Evolutionary conservation across 2,113 vertebrate genomes (phyloP), one percentile per base, ranked within the genome.

Genomic region (Sardina pilchardus): DNA sequence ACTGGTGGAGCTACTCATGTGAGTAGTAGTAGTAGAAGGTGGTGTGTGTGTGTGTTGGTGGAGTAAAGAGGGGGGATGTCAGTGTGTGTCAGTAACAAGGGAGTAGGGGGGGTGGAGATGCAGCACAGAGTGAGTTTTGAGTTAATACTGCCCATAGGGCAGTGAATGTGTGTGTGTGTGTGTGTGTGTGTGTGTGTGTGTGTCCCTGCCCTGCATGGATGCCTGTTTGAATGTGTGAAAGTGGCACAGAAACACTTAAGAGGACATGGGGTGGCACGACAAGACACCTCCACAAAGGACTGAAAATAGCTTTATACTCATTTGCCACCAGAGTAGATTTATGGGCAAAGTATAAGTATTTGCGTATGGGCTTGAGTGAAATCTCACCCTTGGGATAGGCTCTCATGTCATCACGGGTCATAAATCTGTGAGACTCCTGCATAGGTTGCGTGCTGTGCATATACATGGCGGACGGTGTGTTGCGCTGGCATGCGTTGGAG

Each of bases 1-100:
- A 88, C 95, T 99, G 63, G 98, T 99, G 86, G 98, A 99, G 85
- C 95, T 99, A 50, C 93, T 99, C 4, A 99, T 99, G 98, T 99
- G 88, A 97, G 97, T 96, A 30, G 30, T 17, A 36, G 30, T 8
- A 16, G 30, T 6, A 12, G 34, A 4, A 56, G 59, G 59, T 8
- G 8, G 34, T 84, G 42, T 45, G 83, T 63, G 39, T 44, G 50
- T 59, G 5, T n/a, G n/a, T n/a, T n/a, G 8, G 63, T 71, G n/a
- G n/a, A 19, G 56, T 17, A 19, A 19, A 0, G 2, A 14, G 67
- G 14, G 26, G 30, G 9, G 30, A 78, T 78, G 30, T 78, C 71
- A 78, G 71, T 78, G 30, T 78, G 71, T 78, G 10, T 78, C 71
- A 78, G 71, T 71, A 34, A 30, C 26, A 78, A 17, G 26, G 10